These are phyloP conservation scores for Todiramphus chloris DNA, from an alignment of 2,113 vertebrate species.

Conservation along the genomic window DNA sequence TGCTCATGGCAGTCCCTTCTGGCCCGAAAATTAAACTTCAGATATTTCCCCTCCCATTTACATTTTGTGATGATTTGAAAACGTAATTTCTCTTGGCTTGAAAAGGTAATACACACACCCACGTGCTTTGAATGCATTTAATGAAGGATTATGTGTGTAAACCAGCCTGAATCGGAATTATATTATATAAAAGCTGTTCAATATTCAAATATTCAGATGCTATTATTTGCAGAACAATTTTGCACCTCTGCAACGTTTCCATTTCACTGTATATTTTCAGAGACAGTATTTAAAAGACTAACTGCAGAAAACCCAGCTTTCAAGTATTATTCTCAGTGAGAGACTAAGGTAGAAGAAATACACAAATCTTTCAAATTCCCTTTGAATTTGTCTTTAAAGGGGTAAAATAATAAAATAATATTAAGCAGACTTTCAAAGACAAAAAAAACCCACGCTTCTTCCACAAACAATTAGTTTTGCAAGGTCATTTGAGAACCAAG, in stretches of 20 bases:
- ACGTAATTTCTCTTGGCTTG: background rate
- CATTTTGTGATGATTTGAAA: background rate
- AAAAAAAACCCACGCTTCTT: background rate
- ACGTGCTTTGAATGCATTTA: background rate
- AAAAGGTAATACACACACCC: background rate
- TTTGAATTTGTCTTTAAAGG: slow-evolving; percentile 2
- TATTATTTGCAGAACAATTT: slow-evolving; percentile 19
- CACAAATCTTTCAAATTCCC: background rate
- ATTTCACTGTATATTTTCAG: background rate
- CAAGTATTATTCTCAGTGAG: background rate
- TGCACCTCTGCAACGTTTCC: background rate
- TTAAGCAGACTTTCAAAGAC: background rate
- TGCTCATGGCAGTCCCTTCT: background rate
- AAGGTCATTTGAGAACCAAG: slow-evolving; percentile 3
- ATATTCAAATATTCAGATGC: slow-evolving; percentile 32
- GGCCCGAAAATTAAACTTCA: background rate
- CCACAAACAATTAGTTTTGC: slow-evolving; percentile 8
- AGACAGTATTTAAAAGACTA: background rate
- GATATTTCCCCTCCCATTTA: background rate
- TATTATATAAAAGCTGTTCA: background rate
- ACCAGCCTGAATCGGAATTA: slow-evolving; percentile 33
- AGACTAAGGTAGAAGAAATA: background rate
- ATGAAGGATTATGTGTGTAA: slow-evolving; percentile 23
- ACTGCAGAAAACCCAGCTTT: background rate
- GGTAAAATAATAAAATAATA: background rate